Conservation (phyloP, 2,113 vertebrate species). For the Tylochromis polylepis region DNA sequence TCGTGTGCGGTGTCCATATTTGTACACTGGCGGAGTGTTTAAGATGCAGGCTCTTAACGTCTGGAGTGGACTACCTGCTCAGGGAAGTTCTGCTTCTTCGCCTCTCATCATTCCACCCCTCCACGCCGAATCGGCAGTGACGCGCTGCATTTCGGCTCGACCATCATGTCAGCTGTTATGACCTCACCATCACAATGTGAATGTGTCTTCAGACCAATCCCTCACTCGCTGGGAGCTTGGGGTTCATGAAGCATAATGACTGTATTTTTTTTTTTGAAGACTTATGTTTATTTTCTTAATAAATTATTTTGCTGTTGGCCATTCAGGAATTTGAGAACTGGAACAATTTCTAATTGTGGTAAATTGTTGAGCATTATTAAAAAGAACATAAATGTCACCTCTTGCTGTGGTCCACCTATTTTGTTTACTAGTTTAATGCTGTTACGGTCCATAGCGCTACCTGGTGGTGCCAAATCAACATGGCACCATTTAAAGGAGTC, state of each 20-base stretch:
- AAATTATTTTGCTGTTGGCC: constrained; percentile 64
- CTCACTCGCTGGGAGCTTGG: constrained; percentile 4
- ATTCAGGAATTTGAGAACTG: constrained; percentile 22
- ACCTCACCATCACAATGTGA: constrained; percentile 51
- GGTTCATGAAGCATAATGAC: constrained; percentile 45
- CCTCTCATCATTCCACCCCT: neutral
- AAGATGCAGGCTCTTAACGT: neutral
- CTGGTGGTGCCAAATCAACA: neutral
- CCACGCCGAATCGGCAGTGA: neutral
- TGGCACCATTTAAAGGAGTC: neutral
- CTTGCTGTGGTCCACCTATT: neutral
- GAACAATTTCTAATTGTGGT: constrained; percentile 34
- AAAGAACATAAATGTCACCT: neutral
- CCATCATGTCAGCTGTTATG: neutral
- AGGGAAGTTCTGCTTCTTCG: neutral
- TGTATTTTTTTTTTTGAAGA: constrained; percentile 71
- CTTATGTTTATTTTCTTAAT: constrained; percentile 69
- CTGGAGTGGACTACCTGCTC: neutral
- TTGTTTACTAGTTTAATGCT: neutral
- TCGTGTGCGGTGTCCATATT: neutral
- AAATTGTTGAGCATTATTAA: constrained; percentile 26
- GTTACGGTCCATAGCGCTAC: neutral
- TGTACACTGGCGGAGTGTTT: neutral
- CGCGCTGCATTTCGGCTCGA: neutral
- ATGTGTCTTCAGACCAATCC: constrained; percentile 34